phyloP scores from a whole-genome alignment of 2,113 vertebrate species.

The Hepsetus odoe region DNA sequence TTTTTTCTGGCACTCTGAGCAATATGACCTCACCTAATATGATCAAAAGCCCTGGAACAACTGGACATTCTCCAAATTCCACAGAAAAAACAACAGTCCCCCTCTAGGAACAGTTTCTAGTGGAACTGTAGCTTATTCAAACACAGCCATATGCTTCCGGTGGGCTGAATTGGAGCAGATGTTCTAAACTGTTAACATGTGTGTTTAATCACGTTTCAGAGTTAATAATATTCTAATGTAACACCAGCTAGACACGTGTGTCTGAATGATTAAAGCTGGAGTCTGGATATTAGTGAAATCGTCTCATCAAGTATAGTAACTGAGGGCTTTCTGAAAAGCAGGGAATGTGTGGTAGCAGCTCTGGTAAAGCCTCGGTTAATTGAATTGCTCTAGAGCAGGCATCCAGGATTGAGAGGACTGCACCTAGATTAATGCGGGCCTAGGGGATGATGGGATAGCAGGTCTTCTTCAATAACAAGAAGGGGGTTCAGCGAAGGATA shows the following conservation, averaged over 20 bases:
- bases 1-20: neutral
- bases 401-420: constrained; percentile 30
- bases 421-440: constrained; percentile 35
- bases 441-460: neutral
- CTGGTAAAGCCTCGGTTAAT: constrained; percentile 41
- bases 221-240: neutral
- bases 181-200: neutral
- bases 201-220: neutral
- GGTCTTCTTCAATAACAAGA: constrained; percentile 11
- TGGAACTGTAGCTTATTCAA: neutral
- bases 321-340: neutral
- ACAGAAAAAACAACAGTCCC: neutral
- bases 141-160: neutral
- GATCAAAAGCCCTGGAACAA: neutral
- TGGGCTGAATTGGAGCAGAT: neutral
- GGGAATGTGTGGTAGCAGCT: constrained; percentile 7
- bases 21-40: constrained; percentile 22
- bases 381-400: constrained; percentile 40
- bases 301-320: neutral
- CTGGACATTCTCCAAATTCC: neutral
- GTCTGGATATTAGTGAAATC: constrained; percentile 22
- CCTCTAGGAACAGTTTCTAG: neutral
- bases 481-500: constrained; percentile 17
- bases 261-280: constrained; percentile 11
- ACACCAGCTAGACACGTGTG: constrained; percentile 9